Conservation (phyloP, 2,797 vertebrate genomes). For the Gambelia wislizenii region DNA sequence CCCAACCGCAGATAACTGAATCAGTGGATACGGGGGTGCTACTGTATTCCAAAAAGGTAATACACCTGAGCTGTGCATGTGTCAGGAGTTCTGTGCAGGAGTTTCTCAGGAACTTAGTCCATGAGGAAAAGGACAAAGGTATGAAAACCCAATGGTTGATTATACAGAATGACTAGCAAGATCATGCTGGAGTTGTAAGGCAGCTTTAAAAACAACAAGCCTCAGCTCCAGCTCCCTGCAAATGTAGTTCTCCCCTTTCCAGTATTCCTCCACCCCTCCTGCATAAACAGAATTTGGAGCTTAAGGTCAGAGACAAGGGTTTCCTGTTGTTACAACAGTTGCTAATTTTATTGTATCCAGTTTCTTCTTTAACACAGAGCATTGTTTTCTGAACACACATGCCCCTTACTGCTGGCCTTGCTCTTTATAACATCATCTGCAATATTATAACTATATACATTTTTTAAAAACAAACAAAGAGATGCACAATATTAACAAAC, state of each 20-base stretch:
- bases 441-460: constrained; percentile 54
- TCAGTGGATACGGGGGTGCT: too few species aligned
- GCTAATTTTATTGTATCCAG: constrained; percentile 59
- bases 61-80: neutral
- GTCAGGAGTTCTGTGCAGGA: neutral
- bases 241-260: neutral
- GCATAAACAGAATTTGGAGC: neutral
- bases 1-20: too few species aligned
- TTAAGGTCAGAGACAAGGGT: neutral
- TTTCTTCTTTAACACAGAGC: constrained; percentile 59
- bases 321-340: neutral
- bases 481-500: constrained; percentile 67
- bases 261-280: neutral
- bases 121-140: neutral
- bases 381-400: constrained; percentile 41
- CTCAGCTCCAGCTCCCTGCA: neutral
- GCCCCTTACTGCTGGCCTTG: constrained; percentile 40
- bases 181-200: neutral
- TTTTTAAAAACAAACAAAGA: neutral
- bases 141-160: neutral
- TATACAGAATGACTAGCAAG: too few species aligned
- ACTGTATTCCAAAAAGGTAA: too few species aligned
- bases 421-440: constrained; percentile 46
- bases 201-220: neutral
- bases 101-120: neutral